Conservation (phyloP, 2,113 vertebrate species). For the Motacilla tschutschensis region DNA sequence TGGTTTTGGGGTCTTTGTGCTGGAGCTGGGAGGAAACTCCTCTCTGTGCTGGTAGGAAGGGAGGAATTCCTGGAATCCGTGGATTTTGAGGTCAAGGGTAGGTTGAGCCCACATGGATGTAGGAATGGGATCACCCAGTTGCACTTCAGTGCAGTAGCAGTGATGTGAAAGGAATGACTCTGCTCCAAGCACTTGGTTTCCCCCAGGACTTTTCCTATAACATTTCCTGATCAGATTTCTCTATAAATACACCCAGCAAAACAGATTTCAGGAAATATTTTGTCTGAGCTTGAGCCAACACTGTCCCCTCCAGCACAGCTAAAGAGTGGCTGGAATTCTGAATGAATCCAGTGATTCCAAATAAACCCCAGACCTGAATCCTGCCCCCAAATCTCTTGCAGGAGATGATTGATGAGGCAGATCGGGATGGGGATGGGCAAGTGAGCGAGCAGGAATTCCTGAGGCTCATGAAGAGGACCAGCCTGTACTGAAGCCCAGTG, state of each 20-base stretch:
- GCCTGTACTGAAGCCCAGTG: slow-evolving; percentile 80
- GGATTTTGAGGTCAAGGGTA: background rate
- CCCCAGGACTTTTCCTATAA: background rate
- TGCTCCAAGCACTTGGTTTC: background rate
- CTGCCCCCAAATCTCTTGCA: slow-evolving; percentile 32
- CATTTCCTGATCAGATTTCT: background rate
- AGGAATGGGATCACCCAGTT: rapidly evolving
- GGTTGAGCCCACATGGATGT: rapidly evolving
- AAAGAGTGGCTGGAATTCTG: background rate
- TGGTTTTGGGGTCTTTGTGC: background rate
- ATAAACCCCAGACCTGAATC: rapidly evolving
- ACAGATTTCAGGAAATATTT: background rate
- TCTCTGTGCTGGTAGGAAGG: background rate
- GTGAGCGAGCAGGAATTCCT: slow-evolving; percentile 93
- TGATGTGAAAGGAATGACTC: background rate
- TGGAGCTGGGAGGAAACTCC: background rate
- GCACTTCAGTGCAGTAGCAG: background rate
- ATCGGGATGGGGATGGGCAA: slow-evolving; percentile 91
- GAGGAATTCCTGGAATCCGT: background rate
- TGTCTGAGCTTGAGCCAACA: rapidly evolving
- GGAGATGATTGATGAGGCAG: slow-evolving; percentile 95
- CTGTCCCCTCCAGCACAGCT: background rate
- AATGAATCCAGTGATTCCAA: too few relatives aligned
- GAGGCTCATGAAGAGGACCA: slow-evolving; percentile 93
- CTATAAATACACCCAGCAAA: background rate